Base-by-base conservation (phyloP, 1,140 invertebrate genomes). In the Drosophila santomea region DNA sequence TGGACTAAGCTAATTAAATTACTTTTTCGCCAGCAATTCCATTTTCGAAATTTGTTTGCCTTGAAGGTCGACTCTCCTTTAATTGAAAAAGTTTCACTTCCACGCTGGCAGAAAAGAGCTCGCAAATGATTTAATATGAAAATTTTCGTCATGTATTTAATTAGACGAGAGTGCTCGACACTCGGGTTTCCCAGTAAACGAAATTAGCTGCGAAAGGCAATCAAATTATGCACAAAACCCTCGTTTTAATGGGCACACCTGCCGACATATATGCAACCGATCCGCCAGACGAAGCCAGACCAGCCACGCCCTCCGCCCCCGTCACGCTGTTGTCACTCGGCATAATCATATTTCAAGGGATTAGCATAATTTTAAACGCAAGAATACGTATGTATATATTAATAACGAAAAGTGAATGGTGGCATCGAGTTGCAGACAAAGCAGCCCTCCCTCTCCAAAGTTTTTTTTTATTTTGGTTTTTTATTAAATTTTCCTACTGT, bases 291-390 rank as follows among this genome's bases (percentile, higher is more conserved):
- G 7, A n/a, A 1, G 7, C 28, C 28, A 32, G 28, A 51, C 48
- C 11, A 8, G 38, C 68, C 68, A 72, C 55, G 71, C 69, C 66
- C 48, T 32, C 44, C 47, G 51, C 62, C 41, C 28, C 52, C 60
- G 45, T 77, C 84, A 73, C 86, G 72, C 83, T 69, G 83, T 74
- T 88, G 84, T 89, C 85, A 90, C 78, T 84, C 88, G 84, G 80
- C 84, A 89, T 89, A 90, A 89, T 89, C 84, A 89, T 89, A 89
- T 89, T 89, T 89, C 84, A 89, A 89, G 85, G 84, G 85, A 89
- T 89, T 89, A 89, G 84, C 84, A 89, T 89, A 89, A 88, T 88
- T 88, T 88, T 86, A 79, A 84, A 58, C 66, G 5, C 58, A 57
- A 71, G 38, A 39, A 39, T 39, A 39, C 14, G 14, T 39, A 71